Evolutionary conservation across 2,113 vertebrate species (phyloP).

Genomic region (Orycteropus afer): DNA sequence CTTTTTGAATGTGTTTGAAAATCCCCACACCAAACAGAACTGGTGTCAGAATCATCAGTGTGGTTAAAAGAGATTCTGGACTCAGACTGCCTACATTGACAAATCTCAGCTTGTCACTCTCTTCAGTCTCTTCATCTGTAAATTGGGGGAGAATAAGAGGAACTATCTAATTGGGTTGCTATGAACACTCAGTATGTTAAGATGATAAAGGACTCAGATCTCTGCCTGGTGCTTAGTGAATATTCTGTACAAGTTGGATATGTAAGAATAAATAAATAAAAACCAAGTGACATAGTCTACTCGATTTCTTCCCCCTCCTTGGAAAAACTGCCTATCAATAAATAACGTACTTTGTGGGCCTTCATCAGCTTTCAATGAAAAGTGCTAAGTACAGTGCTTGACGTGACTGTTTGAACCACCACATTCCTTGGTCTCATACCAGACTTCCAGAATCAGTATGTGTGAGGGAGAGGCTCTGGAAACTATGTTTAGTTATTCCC

Average conservation of each 20-base stretch:
- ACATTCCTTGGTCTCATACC: neutral
- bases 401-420: neutral
- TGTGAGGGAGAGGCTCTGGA: neutral
- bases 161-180: neutral
- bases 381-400: neutral
- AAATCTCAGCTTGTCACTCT: neutral
- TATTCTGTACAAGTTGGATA: neutral
- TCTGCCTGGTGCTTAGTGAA: neutral
- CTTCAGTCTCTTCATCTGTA: neutral
- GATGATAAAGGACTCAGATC: neutral
- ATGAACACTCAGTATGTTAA: neutral
- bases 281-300: neutral
- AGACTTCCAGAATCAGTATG: constrained; percentile 1
- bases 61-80: neutral
- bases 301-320: neutral
- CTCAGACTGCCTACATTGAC: neutral
- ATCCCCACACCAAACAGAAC: neutral
- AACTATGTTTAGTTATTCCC: constrained; percentile 22
- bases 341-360: neutral
- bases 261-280: constrained; percentile 43
- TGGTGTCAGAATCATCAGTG: neutral
- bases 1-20: neutral
- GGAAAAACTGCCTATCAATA: neutral
- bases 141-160: neutral
- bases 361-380: neutral